Base-by-base conservation (phyloP, 2,113 vertebrate species). In the Ctenodactylus gundi region DNA sequence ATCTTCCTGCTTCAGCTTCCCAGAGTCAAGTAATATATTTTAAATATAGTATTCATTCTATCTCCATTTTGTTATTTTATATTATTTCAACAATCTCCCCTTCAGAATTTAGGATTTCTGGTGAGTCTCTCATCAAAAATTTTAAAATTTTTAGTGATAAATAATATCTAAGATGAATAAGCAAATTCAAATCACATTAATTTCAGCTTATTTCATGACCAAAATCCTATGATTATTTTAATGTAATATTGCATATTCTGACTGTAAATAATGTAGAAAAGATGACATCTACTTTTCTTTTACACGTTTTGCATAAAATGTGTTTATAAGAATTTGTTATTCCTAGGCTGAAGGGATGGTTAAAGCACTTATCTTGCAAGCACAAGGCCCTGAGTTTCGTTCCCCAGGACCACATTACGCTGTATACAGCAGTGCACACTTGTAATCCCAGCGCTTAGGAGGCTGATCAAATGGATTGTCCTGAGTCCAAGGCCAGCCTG, bases 191-290 rank as follows among this genome's bases (percentile, higher is more conserved):
- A 94, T 81, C 55, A 4, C 77, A 60, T 72, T 65, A 31, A 90
- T 88, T 92, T 78, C 25, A 91, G 44, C 29, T 91, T n/a, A 96
- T 84, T 85, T 92, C 5, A 62, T 20, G 58, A 39, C 15, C 34
- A 73, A 91, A 90, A 58, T 49, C n/a, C 29, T 88, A 27, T 82
- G 55, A 88, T 78, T 1, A 87, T 90, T 78, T 93, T 93, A 81
- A 57, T 57, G 34, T 11, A 23, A 1, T 12, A 55, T 55, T 88
- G 67, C 90, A 25, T 46, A 93, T 31, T 76, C 64, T 60, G 36
- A 83, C 49, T 55, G 3, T 31, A 93, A 95, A 65, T 73, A 82
- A 46, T 90, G 3, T 85, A 60, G 93, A 46, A 80, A 60, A 31
- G 31, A 17, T 93, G 41, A 82, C 7, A 17, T 78, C 3, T 86